Evolutionary conservation across 2,888 invertebrate species (phyloP).

Genomic region (Deilephila elpenor): DNA sequence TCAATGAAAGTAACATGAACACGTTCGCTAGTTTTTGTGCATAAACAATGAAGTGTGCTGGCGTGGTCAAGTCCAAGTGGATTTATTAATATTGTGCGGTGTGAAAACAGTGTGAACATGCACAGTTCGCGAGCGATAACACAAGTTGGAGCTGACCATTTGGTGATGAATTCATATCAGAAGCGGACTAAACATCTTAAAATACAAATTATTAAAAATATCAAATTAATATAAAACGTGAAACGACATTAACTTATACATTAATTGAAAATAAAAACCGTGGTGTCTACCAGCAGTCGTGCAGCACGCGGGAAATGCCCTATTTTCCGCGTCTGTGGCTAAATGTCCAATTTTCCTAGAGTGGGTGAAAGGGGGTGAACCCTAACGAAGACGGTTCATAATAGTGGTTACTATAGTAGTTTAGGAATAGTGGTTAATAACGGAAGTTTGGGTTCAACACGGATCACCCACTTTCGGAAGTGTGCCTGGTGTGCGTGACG

Average conservation of each 20-base stretch:
- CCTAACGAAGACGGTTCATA: neutral
- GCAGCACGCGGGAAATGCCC: constrained; percentile 24
- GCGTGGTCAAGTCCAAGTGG: neutral
- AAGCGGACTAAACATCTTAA: neutral
- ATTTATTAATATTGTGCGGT: neutral
- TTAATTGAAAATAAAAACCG: constrained; percentile 18
- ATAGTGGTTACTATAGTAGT: neutral
- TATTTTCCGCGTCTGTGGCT: neutral
- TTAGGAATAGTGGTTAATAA: neutral
- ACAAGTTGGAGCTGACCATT: constrained; percentile 6
- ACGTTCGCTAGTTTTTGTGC: neutral
- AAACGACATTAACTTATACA: neutral
- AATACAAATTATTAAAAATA: constrained; percentile 6
- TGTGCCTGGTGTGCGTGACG: neutral
- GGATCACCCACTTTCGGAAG: constrained; percentile 15
- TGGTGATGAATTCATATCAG: constrained; percentile 10
- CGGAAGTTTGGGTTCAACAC: neutral
- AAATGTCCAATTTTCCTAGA: neutral
- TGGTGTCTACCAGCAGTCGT: constrained; percentile 23
- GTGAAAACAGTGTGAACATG: neutral
- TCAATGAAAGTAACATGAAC: neutral
- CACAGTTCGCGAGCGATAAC: neutral
- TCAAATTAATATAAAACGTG: neutral
- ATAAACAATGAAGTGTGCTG: neutral
- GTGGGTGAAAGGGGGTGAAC: constrained; percentile 18